Percentiles rank a stretch among this genome's conserved stretches.
Evolutionary conservation across 1,140 invertebrate genomes (phyloP).

Genomic region (Bombus pascuorum): DNA sequence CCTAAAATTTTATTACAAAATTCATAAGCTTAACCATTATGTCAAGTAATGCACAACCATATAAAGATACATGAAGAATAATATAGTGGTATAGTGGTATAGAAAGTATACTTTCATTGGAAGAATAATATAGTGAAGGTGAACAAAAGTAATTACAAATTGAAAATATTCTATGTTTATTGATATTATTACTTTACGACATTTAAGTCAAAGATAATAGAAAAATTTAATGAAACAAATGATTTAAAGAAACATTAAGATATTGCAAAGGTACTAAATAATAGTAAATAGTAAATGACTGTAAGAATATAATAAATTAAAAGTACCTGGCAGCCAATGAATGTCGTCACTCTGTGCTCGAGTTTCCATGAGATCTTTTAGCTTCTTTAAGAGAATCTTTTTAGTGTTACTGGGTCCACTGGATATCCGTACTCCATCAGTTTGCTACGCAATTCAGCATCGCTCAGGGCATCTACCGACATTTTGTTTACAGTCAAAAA

Average conservation of each 20-base stretch:
- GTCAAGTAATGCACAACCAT: not conserved
- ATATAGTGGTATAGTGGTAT: too few species aligned
- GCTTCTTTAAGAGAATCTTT: slow-evolving; percentile 89
- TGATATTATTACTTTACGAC: too few species aligned
- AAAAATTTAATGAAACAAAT: not conserved
- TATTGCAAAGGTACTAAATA: not conserved
- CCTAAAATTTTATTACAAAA: slow-evolving; percentile 54
- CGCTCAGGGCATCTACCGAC: slow-evolving; percentile 87
- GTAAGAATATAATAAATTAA: not conserved
- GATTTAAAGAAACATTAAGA: not conserved
- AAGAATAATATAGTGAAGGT: too few species aligned
- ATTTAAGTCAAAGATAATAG: not conserved
- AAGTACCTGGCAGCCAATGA: slow-evolving; percentile 79
- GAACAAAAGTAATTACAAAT: too few species aligned
- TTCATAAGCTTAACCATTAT: too few species aligned
- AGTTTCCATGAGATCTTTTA: slow-evolving; percentile 86
- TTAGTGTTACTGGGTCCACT: slow-evolving; percentile 91
- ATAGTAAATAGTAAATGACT: not conserved
- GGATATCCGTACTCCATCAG: slow-evolving; percentile 89
- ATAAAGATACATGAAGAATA: not conserved
- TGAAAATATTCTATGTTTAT: not conserved
- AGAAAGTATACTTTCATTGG: too few species aligned
- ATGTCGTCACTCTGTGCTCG: slow-evolving; percentile 72
- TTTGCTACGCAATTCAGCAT: slow-evolving; percentile 89
- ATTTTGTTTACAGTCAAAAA: slow-evolving; percentile 71